Conservation (phyloP, 2,888 invertebrate species). For the Dermolepida albohirtum region DNA sequence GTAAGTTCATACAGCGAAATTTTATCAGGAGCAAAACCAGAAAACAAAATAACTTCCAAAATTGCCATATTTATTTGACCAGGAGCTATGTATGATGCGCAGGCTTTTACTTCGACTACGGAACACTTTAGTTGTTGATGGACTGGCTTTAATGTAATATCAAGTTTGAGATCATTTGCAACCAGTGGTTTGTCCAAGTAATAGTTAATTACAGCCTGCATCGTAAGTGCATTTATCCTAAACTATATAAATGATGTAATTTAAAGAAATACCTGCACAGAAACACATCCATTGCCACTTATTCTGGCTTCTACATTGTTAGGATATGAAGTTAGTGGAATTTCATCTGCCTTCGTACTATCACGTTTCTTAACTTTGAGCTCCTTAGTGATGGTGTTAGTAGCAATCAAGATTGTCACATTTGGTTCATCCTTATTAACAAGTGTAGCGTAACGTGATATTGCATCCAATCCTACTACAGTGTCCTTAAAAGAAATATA, state of each 20-base stretch:
- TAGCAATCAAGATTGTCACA: slow-evolving; percentile 63
- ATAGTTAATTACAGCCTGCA: slow-evolving; percentile 67
- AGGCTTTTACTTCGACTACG: slow-evolving; percentile 62
- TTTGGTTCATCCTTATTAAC: slow-evolving; percentile 64
- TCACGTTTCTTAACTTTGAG: slow-evolving; percentile 66
- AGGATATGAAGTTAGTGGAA: slow-evolving; percentile 64
- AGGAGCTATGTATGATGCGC: slow-evolving; percentile 60
- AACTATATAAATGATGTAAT: neutral
- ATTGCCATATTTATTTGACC: slow-evolving; percentile 73
- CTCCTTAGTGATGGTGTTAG: slow-evolving; percentile 62
- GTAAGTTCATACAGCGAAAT: slow-evolving; percentile 65
- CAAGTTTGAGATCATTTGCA: slow-evolving; percentile 68
- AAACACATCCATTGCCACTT: slow-evolving; percentile 69
- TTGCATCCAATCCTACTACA: slow-evolving; percentile 71
- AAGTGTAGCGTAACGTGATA: slow-evolving; percentile 68
- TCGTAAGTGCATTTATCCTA: slow-evolving; percentile 1
- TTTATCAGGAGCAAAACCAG: slow-evolving; percentile 73
- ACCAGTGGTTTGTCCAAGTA: slow-evolving; percentile 66
- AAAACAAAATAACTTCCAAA: slow-evolving; percentile 72
- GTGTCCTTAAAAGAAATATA: slow-evolving; percentile 67
- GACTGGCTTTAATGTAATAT: slow-evolving; percentile 64
- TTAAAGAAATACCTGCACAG: slow-evolving; percentile 66
- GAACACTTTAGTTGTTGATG: slow-evolving; percentile 66
- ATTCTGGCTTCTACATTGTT: slow-evolving; percentile 65
- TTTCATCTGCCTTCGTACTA: slow-evolving; percentile 66